Percentiles rank a stretch among this genome's conserved stretches.
Conservation (phyloP, 2,888 invertebrate species). For the Antitype chi region DNA sequence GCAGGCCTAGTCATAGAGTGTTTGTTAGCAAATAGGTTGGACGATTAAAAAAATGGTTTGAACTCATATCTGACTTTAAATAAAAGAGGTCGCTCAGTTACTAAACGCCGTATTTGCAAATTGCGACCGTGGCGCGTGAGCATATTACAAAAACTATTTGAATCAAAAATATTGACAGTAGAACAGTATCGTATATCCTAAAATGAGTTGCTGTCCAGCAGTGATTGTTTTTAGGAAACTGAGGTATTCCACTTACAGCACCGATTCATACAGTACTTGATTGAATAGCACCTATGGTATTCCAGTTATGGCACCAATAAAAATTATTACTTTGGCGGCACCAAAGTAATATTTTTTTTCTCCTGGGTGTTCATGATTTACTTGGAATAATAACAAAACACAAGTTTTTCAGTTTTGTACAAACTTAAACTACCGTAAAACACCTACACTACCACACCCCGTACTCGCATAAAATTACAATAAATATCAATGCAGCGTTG, state of each 20-base stretch:
- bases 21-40: neutral
- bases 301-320: neutral
- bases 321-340: neutral
- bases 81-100: neutral
- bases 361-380: neutral
- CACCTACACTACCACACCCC: neutral
- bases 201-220: neutral
- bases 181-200: neutral
- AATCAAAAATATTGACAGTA: neutral
- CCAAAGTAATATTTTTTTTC: too few species aligned
- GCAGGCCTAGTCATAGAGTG: neutral
- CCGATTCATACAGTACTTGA: neutral
- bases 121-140: too few species aligned
- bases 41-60: neutral
- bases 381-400: neutral
- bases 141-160: neutral
- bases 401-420: neutral
- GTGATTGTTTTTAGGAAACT: neutral
- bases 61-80: neutral
- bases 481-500: constrained; percentile 49
- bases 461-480: constrained; percentile 62
- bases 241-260: neutral
- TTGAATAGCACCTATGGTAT: neutral
- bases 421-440: constrained; percentile 34
- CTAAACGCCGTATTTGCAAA: neutral